Evolutionary conservation across 2,888 invertebrate genomes (phyloP), one percentile per base, ranked within the genome.

Genomic region (Drosophila bunnanda): DNA sequence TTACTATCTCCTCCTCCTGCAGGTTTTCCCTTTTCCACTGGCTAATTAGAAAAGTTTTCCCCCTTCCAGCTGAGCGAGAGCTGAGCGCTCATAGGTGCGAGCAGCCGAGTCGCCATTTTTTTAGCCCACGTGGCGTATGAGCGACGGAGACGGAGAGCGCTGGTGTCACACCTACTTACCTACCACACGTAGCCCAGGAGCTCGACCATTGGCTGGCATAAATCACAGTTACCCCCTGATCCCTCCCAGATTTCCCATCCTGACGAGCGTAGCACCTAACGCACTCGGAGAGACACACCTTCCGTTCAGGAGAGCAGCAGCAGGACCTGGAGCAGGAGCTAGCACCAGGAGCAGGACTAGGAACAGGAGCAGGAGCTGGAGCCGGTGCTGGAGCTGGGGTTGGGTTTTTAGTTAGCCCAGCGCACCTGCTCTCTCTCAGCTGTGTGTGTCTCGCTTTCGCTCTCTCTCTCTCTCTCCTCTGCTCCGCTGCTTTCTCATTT

Each of bases 131-230:
- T 82, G 73, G 69, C 65, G 62, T 62, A 62, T 62, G 65, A 66
- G 65, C 65, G 65, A 64, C 65, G 65, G 64, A 66, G 66, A 69
- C 57, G 48, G 58, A 48, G 69, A 64, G 41, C 34, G 48, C 52
- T 62, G 65, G 64, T 91, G 91, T 90, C 90, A 91, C 91, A 92
- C 92, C 91, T 91, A 84, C 86, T 79, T 70, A 76, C 66, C 88
- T 67, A 69, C 59, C 69, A 66, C 67, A 67, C 67, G 67, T 69
- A 59, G 52, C 68, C 68, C 69, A 68, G 70, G 91, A 91, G 90
- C 89, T 89, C 91, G 91, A 91, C 91, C 92, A 92, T 92, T 92
- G 92, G 92, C 87, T 92, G 91, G 89, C 89, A 92, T 92, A 92
- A 91, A 92, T 92, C 91, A 92, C 90, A 65, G 80, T 78, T 77